These are phyloP conservation scores for Epinephelus moara DNA, from an alignment of 2,113 vertebrate species.

Conservation along the genomic window DNA sequence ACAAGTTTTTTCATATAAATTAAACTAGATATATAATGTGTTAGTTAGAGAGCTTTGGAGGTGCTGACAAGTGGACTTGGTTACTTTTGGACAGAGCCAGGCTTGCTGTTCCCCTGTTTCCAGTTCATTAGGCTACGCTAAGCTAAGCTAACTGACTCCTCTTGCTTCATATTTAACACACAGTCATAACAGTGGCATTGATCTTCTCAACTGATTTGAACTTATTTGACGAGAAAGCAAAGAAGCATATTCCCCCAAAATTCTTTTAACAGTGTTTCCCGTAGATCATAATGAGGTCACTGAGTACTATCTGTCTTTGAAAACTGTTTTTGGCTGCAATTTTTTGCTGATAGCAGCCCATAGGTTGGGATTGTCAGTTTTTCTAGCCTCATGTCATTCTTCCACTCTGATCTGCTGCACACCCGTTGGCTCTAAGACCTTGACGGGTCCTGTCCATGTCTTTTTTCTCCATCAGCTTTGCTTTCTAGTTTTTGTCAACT, in stretches of 20 bases:
- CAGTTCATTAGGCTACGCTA: neutral
- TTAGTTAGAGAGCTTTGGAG: neutral
- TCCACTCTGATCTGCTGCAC: conserved; percentile 36
- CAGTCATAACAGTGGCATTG: too few relatives aligned
- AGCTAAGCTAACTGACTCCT: neutral
- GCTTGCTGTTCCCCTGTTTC: too few relatives aligned
- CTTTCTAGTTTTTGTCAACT: conserved; percentile 48
- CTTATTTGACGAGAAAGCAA: neutral
- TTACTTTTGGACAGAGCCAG: too few relatives aligned
- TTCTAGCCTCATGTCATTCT: conserved; percentile 4
- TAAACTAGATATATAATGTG: too few relatives aligned
- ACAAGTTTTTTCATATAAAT: too few relatives aligned
- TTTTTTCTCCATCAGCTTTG: conserved; percentile 31
- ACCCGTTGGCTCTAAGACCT: conserved; percentile 27
- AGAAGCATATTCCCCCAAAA: neutral
- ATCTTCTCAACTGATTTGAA: too few relatives aligned
- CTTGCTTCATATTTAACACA: neutral
- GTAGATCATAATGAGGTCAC: neutral
- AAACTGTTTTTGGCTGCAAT: neutral
- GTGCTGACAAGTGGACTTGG: too few relatives aligned
- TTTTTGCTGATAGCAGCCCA: neutral
- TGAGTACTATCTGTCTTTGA: neutral
- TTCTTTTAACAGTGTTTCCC: neutral
- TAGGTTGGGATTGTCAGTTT: conserved; percentile 6
- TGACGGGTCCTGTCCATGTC: conserved; percentile 22